A percentile compares a stretch with the other conserved stretches of the same genome.
These are phyloP conservation scores for Scolopax rusticola DNA, from an alignment of 2,797 vertebrate genomes.

Conservation along the genomic window DNA sequence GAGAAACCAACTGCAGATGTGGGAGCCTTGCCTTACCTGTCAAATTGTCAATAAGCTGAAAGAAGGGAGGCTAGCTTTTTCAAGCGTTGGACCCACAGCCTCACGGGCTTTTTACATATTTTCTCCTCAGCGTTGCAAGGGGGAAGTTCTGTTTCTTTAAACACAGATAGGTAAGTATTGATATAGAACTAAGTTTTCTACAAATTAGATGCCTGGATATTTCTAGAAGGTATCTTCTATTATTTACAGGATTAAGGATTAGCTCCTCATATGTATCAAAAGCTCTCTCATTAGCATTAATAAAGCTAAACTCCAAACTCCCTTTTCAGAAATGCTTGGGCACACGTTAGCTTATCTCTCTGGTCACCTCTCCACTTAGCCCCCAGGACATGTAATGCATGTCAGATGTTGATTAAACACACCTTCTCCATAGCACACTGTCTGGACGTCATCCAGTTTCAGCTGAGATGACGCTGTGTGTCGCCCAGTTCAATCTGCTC, in stretches of 20 bases:
- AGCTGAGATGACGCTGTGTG: neutral
- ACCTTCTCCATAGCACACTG: neutral
- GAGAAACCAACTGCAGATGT: conserved; percentile 3
- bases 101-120: neutral
- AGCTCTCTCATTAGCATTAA: neutral
- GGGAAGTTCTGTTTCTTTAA: neutral
- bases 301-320: neutral
- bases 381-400: neutral
- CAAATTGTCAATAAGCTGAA: neutral
- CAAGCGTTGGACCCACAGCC: neutral
- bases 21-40: neutral
- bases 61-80: neutral
- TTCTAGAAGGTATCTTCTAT: neutral
- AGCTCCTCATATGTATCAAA: neutral
- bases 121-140: neutral
- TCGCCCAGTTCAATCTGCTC: neutral
- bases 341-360: neutral
- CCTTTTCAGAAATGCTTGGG: neutral
- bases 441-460: neutral
- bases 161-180: neutral
- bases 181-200: neutral
- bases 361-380: neutral
- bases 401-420: neutral
- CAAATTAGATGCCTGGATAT: neutral
- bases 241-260: neutral